Conservation (phyloP, 2,888 invertebrate genomes). For the Pherbina coryleti region DNA sequence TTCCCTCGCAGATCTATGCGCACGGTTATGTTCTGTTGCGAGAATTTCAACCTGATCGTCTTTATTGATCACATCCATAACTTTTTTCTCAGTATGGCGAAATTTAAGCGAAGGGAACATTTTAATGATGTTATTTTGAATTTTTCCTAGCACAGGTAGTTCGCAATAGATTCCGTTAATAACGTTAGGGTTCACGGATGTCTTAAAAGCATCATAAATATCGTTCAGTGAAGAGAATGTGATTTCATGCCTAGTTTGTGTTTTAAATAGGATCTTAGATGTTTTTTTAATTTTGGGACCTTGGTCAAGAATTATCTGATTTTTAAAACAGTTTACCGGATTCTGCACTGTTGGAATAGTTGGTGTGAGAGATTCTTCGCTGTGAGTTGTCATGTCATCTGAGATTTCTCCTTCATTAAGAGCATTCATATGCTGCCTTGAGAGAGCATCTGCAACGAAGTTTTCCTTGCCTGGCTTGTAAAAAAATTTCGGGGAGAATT, state of each 20-base stretch:
- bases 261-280: not conserved
- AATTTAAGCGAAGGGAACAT: no score
- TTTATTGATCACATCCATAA: slow-evolving; percentile 14
- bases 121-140: no score
- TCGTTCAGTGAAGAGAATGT: not conserved
- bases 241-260: not conserved
- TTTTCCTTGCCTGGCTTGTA: slow-evolving; percentile 33
- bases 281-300: slow-evolving; percentile 32
- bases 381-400: not conserved
- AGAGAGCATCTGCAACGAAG: slow-evolving; percentile 25
- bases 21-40: no score
- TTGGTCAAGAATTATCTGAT: slow-evolving; percentile 29
- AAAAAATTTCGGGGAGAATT: slow-evolving; percentile 22
- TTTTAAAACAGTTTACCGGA: no score
- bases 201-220: no score
- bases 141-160: not conserved
- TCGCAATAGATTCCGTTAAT: slow-evolving; percentile 8
- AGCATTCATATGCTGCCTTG: slow-evolving; percentile 8
- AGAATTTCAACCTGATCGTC: not conserved
- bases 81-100: not conserved
- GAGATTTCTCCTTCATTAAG: not conserved
- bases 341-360: no score
- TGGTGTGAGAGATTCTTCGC: not conserved
- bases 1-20: no score
- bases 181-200: not conserved